Conservation (phyloP, 2,113 vertebrate genomes). For the Psittacula cyanocephala region DNA sequence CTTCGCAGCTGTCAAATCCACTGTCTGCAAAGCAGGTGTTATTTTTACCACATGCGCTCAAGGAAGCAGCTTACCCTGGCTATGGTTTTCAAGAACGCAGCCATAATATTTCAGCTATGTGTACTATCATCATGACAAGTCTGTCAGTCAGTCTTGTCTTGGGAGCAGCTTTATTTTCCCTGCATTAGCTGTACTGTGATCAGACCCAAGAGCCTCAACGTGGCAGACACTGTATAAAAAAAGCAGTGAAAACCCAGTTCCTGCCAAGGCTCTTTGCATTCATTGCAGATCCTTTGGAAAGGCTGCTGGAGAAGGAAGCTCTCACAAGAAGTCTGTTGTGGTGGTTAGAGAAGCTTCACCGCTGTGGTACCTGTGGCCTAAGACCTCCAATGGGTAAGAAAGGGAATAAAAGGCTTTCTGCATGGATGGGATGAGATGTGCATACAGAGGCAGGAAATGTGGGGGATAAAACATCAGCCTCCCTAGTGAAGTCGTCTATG, state of each 20-base stretch:
- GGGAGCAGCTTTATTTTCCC: conserved; percentile 57
- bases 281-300: background rate
- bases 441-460: background rate
- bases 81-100: background rate
- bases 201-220: background rate
- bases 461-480: background rate
- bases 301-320: background rate
- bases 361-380: background rate
- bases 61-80: background rate
- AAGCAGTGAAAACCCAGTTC: background rate
- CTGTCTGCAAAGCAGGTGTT: conserved; percentile 37
- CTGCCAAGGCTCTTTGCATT: conserved; percentile 19
- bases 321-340: background rate
- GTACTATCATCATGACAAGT: conserved; percentile 21
- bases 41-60: conserved; percentile 24
- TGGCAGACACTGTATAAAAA: background rate
- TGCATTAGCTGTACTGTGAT: conserved; percentile 19
- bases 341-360: background rate
- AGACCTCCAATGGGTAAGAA: background rate
- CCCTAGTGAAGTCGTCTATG: background rate
- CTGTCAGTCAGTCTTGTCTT: conserved; percentile 54
- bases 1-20: background rate
- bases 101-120: conserved; percentile 43
- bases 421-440: background rate
- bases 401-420: background rate